Conservation (phyloP, 2,888 invertebrate genomes). For the Pristionchus maxplancki region DNA sequence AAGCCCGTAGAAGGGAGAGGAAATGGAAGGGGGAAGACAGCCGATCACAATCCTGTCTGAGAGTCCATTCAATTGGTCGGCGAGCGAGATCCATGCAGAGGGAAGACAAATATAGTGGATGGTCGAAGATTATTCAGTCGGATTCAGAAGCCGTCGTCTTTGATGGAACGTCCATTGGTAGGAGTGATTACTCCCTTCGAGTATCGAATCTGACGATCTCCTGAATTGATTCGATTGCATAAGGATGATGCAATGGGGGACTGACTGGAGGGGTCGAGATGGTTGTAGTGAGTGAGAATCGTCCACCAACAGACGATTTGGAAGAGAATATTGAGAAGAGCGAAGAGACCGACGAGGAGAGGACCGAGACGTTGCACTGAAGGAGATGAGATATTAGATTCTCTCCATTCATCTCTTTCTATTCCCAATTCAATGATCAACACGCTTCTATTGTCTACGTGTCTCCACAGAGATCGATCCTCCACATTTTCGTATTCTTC, state of each 20-base stretch:
- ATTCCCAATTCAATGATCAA: background rate
- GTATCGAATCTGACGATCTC: conserved; percentile 24
- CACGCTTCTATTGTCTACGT: background rate
- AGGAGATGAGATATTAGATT: background rate
- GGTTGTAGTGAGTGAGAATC: background rate
- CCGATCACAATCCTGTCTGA: background rate
- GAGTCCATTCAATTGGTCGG: background rate
- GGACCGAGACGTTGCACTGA: conserved; percentile 26
- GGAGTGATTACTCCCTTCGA: conserved; percentile 41
- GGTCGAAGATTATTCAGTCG: background rate
- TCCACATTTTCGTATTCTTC: background rate
- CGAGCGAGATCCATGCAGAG: background rate
- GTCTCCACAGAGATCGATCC: background rate
- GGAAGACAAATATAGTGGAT: background rate
- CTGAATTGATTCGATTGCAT: background rate
- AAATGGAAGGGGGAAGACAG: background rate
- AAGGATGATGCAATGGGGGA: background rate
- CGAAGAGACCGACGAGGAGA: background rate
- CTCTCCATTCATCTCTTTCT: background rate
- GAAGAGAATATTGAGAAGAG: conserved; percentile 44
- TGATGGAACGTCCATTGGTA: background rate
- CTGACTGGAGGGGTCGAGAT: conserved; percentile 30
- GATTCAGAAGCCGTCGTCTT: conserved; percentile 38
- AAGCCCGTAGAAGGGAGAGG: background rate
- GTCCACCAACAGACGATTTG: conserved; percentile 17